These are phyloP conservation scores for Ispidina lecontei DNA, from an alignment of 2,797 vertebrate genomes.

Conservation along the genomic window DNA sequence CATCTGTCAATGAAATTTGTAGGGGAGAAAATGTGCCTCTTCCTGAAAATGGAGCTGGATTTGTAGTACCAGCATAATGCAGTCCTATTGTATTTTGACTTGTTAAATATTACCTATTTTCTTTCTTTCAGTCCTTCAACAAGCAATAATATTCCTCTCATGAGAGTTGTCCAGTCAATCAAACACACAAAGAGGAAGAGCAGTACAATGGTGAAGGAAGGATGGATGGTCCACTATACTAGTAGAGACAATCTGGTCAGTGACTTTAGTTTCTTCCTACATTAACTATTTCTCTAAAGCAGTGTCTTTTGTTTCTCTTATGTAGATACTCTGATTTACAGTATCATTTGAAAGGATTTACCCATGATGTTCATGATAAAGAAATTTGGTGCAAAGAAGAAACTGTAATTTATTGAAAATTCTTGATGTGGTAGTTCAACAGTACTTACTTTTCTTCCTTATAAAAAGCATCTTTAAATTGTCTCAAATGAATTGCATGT, in stretches of 20 bases:
- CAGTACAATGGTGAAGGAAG: conserved; percentile 97
- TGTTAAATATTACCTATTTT: neutral
- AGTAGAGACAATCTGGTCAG: conserved; percentile 94
- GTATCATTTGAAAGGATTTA: neutral
- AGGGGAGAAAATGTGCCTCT: neutral
- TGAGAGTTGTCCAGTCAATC: conserved; percentile 96
- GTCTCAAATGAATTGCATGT: neutral
- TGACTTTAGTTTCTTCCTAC: neutral
- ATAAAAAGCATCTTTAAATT: neutral
- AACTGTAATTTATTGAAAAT: neutral
- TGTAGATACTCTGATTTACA: neutral
- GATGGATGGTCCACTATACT: conserved; percentile 97
- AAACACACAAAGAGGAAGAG: conserved; percentile 98
- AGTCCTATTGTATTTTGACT: neutral
- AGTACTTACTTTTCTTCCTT: neutral
- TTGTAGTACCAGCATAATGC: neutral
- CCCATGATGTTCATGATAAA: neutral
- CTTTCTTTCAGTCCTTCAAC: conserved; percentile 87
- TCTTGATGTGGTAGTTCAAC: neutral
- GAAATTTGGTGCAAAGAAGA: neutral
- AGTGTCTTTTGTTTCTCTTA: neutral
- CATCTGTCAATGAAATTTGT: neutral
- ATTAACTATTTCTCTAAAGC: neutral
- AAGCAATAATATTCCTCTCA: conserved; percentile 97
- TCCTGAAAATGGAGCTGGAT: neutral